Base-by-base conservation (phyloP, 2,113 vertebrate genomes). In the Phalacrocorax brasilianus region DNA sequence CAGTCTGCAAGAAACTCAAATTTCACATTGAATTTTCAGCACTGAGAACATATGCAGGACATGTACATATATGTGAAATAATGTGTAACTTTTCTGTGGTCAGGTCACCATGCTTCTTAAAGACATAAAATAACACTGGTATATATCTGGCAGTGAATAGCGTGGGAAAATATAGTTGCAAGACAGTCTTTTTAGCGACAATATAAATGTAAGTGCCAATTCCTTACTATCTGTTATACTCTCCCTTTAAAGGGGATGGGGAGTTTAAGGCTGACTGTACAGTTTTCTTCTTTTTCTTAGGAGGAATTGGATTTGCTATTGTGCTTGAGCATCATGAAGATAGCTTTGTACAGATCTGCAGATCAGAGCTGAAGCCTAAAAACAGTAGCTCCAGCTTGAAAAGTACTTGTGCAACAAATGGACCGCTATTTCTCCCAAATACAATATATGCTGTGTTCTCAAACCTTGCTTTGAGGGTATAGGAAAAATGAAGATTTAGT, bases 381-480 rank as follows among this genome's bases (percentile, higher is more conserved):
- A 88, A 42, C 55, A 68, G 82, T 59, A 71, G 56, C 44, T 82
- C 15, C 56, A 55, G 26, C 62, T 85, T 89, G 91, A 67, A 72
- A 73, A 93, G 67, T 76, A 67, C 75, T 95, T 93, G 33, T 73
- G 75, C 20, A 52, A 68, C 30, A 28, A 81, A 66, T 53, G 91
- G 42, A 73, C n/a, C 3, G 3, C 53, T 92, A 2, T 73, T 92
- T 91, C 28, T 88, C 50, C 30, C 23, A 35, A 61, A 56, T 75
- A 95, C 79, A 93, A 49, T 88, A 49, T 45, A 35, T 16, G 6
- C 89, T 93, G 65, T 95, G 83, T 94, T 95, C 82, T 91, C 89
- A 78, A 81, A 62, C 24, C 38, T 56, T 63, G 47, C 72, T 95
- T 82, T 89, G 63, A 35, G 65, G 11, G 14, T 74, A 16, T 30